These are phyloP conservation scores for Cheilosia grossa DNA, from an alignment of 2,888 invertebrate species.

Conservation along the genomic window DNA sequence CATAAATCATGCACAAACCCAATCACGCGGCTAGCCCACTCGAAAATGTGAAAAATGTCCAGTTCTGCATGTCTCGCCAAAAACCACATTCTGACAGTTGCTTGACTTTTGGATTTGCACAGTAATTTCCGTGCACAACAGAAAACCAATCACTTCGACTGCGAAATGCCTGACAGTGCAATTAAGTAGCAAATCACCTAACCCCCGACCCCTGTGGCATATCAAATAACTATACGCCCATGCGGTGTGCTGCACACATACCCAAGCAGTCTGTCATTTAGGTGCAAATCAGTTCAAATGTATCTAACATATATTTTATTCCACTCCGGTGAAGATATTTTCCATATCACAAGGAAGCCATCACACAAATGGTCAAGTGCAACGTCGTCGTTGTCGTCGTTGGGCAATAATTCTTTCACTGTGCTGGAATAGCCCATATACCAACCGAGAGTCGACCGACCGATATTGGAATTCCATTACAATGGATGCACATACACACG, in stretches of 20 bases:
- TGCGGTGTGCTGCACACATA: slow-evolving; percentile 19
- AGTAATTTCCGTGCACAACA: slow-evolving; percentile 38
- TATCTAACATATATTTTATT: slow-evolving; percentile 63
- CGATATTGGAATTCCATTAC: slow-evolving; percentile 67
- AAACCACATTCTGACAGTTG: slow-evolving; percentile 48
- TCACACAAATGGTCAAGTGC: slow-evolving; percentile 67
- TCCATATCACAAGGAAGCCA: slow-evolving; percentile 68
- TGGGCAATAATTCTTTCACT: slow-evolving; percentile 41
- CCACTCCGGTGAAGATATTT: slow-evolving; percentile 29
- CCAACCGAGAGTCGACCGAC: slow-evolving; percentile 9
- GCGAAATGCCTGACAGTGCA: slow-evolving; percentile 64
- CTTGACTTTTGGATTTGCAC: slow-evolving; percentile 35
- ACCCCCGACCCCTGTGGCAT: slow-evolving; percentile 71
- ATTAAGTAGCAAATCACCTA: slow-evolving; percentile 72
- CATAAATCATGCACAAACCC: slow-evolving; percentile 39
- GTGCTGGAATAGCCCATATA: slow-evolving; percentile 53
- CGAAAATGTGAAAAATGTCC: slow-evolving; percentile 28
- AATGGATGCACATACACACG: slow-evolving; percentile 3
- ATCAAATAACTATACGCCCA: slow-evolving; percentile 52
- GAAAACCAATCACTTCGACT: slow-evolving; percentile 54
- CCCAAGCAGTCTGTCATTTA: slow-evolving; percentile 57
- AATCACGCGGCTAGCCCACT: slow-evolving; percentile 59
- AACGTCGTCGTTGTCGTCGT: slow-evolving; percentile 28
- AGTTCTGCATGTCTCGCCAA: neutral
- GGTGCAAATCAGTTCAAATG: slow-evolving; percentile 68